These are phyloP conservation scores for Clepsis dumicolana DNA, from an alignment of 2,888 invertebrate genomes.

Conservation along the genomic window DNA sequence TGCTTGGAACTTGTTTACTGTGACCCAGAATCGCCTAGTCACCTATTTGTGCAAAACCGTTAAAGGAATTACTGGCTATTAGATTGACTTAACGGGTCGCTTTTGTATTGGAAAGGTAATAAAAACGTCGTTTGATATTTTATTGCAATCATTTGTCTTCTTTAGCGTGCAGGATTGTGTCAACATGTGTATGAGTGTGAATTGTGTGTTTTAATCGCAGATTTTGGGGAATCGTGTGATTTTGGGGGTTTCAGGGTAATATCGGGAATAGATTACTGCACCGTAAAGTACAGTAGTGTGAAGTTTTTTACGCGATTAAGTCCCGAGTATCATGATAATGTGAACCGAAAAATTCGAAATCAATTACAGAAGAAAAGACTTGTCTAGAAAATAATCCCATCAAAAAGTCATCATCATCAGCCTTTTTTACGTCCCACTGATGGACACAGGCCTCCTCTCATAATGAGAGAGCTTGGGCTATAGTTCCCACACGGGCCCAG, in stretches of 20 bases:
- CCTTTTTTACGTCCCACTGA: no score
- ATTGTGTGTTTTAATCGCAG: slow-evolving; percentile 12
- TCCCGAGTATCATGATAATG: no score
- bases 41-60: slow-evolving; percentile 44
- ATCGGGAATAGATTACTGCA: background rate
- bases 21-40: slow-evolving; percentile 29
- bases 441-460: no score
- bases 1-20: slow-evolving; percentile 25
- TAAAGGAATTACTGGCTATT: slow-evolving; percentile 50
- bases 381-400: no score
- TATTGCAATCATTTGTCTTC: slow-evolving; percentile 39
- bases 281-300: no score
- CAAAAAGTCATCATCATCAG: no score
- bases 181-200: slow-evolving; percentile 32
- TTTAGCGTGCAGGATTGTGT: slow-evolving; percentile 33
- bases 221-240: slow-evolving; percentile 9
- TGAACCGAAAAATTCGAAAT: no score
- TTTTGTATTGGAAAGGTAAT: slow-evolving; percentile 43
- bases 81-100: slow-evolving; percentile 45
- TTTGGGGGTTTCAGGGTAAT: slow-evolving; percentile 1
- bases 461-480: no score
- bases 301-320: no score
- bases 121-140: slow-evolving; percentile 41
- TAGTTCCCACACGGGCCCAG: no score
- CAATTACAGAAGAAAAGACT: no score